A percentile compares a stretch with the other conserved stretches of the same genome.
Conservation (phyloP, 2,888 invertebrate genomes). For the Drosophila meridionalis region DNA sequence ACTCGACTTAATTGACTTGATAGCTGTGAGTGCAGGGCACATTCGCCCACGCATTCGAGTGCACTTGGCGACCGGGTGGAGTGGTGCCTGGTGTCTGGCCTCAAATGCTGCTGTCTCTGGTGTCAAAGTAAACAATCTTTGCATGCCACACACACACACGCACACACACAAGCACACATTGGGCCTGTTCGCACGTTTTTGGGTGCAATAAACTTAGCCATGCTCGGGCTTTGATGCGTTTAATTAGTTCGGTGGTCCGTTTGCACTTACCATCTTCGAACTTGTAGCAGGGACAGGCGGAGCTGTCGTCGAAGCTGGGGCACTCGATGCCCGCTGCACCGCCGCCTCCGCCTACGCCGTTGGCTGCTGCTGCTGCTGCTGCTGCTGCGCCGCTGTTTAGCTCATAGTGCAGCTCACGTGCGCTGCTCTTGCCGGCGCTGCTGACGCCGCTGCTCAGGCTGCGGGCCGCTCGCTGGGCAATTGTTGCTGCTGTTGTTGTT, state of each 20-base stretch:
- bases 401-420: slow-evolving; percentile 52
- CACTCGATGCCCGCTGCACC: slow-evolving; percentile 86
- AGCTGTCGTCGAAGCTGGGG: slow-evolving; percentile 91
- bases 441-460: slow-evolving; percentile 22
- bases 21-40: slow-evolving; percentile 5
- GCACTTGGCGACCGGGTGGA: slow-evolving; percentile 7
- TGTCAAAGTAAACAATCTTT: slow-evolving; percentile 61
- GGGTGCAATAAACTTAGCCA: slow-evolving; percentile 62
- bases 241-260: slow-evolving; percentile 52
- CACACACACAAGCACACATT: slow-evolving; percentile 11
- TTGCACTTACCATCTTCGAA: slow-evolving; percentile 91
- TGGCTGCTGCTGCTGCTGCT: slow-evolving; percentile 10
- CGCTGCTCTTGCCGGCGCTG: slow-evolving; percentile 44
- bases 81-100: slow-evolving; percentile 4
- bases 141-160: slow-evolving; percentile 32
- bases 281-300: slow-evolving; percentile 95
- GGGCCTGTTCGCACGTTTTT: slow-evolving; percentile 56
- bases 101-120: slow-evolving; percentile 29
- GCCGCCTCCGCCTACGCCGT: slow-evolving; percentile 39
- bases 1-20: slow-evolving; percentile 11
- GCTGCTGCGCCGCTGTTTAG: slow-evolving; percentile 29
- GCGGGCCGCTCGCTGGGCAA: slow-evolving; percentile 47
- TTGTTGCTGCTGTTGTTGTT: slow-evolving; percentile 37
- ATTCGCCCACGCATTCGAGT: slow-evolving; percentile 22
- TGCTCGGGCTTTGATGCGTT: slow-evolving; percentile 60